Percentiles rank a stretch among this genome's conserved stretches.
Conservation (phyloP, 2,113 vertebrate genomes). For the Lipophrys pholis region DNA sequence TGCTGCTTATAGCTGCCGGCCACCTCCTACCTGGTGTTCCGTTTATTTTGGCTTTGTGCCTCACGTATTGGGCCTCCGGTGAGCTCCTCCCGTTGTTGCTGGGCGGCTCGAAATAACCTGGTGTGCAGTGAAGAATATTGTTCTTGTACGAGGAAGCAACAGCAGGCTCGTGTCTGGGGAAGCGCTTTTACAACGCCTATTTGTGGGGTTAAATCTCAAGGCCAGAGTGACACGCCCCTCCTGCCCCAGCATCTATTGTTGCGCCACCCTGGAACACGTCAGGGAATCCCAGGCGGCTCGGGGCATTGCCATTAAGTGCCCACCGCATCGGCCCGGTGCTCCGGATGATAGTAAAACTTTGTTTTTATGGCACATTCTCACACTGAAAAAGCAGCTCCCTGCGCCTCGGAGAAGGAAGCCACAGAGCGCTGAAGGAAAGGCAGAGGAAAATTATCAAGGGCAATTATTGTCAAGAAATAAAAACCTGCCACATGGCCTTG, state of each 20-base stretch:
- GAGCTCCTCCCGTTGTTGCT: not conserved
- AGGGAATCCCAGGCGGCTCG: not conserved
- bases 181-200: not conserved
- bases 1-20: not conserved
- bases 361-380: constrained; percentile 26
- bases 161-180: not conserved
- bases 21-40: not conserved
- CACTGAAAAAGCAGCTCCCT: constrained; percentile 8
- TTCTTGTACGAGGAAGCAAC: constrained; percentile 33
- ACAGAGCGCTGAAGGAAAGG: not conserved
- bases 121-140: not conserved
- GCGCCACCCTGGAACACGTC: constrained; percentile 34
- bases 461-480: not conserved
- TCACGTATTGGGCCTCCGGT: not conserved
- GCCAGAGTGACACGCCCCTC: constrained; percentile 20
- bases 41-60: constrained; percentile 3
- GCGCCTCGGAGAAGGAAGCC: not conserved
- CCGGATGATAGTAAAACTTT: constrained; percentile 25
- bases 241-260: constrained; percentile 18
- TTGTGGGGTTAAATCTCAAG: constrained; percentile 2
- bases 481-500: not conserved
- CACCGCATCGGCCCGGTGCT: not conserved
- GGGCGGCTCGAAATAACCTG: not conserved
- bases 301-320: constrained; percentile 5
- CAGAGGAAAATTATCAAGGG: not conserved